These are phyloP conservation scores for Nomada flava DNA, from an alignment of 2,888 invertebrate genomes.

Conservation along the genomic window DNA sequence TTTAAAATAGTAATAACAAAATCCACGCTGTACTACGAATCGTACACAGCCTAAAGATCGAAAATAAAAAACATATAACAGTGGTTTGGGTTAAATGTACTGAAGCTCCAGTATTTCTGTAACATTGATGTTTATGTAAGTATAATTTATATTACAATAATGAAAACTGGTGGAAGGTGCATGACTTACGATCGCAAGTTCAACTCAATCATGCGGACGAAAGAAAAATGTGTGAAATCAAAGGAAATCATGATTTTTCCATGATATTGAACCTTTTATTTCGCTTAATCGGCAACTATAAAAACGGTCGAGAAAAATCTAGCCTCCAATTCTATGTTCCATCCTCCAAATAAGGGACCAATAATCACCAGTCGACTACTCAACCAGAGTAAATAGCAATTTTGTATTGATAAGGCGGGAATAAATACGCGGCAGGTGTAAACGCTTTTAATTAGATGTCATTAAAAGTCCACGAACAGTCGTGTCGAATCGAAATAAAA, in stretches of 20 bases:
- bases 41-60: too few relatives aligned
- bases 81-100: too few relatives aligned
- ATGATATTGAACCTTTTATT: conserved; percentile 2
- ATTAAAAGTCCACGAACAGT: not conserved
- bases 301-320: conserved; percentile 7
- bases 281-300: conserved; percentile 1
- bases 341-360: conserved; percentile 8
- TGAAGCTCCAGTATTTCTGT: too few relatives aligned
- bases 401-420: conserved; percentile 2
- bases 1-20: too few relatives aligned
- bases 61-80: too few relatives aligned
- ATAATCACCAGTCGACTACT: conserved; percentile 1
- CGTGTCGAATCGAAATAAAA: not conserved
- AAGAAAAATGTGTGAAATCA: not conserved
- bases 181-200: not conserved
- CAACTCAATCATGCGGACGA: not conserved
- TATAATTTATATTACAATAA: too few relatives aligned
- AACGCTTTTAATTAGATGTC: conserved; percentile 32
- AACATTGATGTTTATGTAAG: too few relatives aligned
- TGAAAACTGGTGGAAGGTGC: not conserved
- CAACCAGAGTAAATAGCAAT: conserved; percentile 14
- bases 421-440: not conserved
- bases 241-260: conserved; percentile 8
- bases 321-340: conserved; percentile 4
- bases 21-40: too few relatives aligned